Conservation (phyloP, 2,113 vertebrate species). For the Rhynchopsitta pachyrhyncha region DNA sequence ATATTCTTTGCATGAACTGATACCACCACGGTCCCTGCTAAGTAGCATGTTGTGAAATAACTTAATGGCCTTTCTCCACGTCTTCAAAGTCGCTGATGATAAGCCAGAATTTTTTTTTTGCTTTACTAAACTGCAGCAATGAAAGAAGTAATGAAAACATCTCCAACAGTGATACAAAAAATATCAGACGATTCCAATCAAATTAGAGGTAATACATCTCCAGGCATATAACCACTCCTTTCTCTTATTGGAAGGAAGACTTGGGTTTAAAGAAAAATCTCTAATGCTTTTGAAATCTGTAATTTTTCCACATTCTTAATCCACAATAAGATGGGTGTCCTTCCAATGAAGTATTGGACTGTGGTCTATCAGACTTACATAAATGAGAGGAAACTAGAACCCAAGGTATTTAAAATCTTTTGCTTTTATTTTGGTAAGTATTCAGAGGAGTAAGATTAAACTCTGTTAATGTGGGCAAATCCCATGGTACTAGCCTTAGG, state of each 20-base stretch:
- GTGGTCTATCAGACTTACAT: neutral
- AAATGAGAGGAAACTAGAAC: neutral
- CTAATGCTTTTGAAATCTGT: neutral
- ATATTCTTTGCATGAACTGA: neutral
- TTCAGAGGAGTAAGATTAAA: conserved; percentile 15
- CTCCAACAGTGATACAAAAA: neutral
- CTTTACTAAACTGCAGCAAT: neutral
- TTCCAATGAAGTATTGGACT: neutral
- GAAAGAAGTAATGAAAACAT: neutral
- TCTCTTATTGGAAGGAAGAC: neutral
- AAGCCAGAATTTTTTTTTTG: neutral
- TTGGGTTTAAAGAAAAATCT: neutral
- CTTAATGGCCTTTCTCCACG: neutral
- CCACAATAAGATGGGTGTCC: neutral
- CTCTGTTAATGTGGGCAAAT: neutral
- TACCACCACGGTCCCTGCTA: neutral
- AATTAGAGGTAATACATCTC: neutral
- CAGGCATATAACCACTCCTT: neutral
- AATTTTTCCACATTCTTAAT: neutral
- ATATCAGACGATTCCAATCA: neutral
- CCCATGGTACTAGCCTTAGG: neutral
- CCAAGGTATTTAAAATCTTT: neutral
- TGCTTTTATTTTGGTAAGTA: neutral
- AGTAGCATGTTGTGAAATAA: neutral
- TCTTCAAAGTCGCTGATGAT: neutral